Conservation (phyloP, 1,140 invertebrate species). For the Monomorium pharaonis region DNA sequence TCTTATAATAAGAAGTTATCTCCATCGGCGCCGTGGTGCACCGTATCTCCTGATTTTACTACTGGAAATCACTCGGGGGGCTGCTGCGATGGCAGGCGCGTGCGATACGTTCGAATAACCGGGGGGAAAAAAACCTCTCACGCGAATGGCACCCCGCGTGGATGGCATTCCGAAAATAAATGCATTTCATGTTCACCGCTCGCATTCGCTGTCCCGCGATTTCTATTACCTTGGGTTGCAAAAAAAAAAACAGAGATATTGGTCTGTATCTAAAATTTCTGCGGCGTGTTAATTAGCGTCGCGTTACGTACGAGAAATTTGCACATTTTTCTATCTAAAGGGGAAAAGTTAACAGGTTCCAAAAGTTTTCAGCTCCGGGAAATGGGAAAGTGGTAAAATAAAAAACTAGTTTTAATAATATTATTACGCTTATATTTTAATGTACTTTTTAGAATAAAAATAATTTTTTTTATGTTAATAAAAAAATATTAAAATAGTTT, state of each 20-base stretch:
- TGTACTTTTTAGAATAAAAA: not conserved
- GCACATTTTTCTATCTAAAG: too few species aligned
- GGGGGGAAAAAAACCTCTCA: not conserved
- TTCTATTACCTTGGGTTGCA: not conserved
- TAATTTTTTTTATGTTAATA: not conserved
- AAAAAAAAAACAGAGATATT: not conserved
- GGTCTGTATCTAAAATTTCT: too few species aligned
- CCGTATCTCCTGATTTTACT: conserved; percentile 22
- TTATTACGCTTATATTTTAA: not conserved
- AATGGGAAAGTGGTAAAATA: not conserved
- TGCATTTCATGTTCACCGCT: not conserved
- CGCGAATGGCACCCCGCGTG: not conserved
- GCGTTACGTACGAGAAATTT: too few species aligned
- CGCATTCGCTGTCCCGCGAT: too few species aligned
- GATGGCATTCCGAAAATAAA: conserved; percentile 20
- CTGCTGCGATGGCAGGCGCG: not conserved
- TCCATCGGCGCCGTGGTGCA: not conserved
- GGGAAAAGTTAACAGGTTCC: too few species aligned
- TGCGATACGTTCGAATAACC: conserved; percentile 2
- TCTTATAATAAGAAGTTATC: conserved; percentile 45
- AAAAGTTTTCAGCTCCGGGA: not conserved
- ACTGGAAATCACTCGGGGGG: conserved; percentile 10
- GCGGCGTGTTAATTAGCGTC: too few species aligned
- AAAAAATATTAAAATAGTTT: not conserved
- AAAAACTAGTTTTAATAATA: not conserved